Percentiles rank a stretch among this genome's conserved stretches.
phyloP scores from a whole-genome alignment of 2,888 invertebrate genomes.

The Leptogaster cylindrica region DNA sequence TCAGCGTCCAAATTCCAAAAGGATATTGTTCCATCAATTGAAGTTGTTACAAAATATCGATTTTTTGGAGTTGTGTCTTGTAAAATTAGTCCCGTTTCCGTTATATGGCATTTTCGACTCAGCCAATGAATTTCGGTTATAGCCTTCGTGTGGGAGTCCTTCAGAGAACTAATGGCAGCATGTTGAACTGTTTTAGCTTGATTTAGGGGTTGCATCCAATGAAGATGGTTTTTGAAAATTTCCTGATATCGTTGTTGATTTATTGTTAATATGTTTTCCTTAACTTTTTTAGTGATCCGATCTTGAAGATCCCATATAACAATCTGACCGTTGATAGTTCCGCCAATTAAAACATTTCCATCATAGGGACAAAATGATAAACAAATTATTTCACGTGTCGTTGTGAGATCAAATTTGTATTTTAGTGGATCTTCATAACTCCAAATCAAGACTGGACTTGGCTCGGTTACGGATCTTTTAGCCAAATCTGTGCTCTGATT shows the following conservation, averaged over 20 bases:
- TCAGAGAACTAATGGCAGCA: constrained; percentile 68
- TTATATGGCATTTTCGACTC: constrained; percentile 67
- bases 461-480: constrained; percentile 67
- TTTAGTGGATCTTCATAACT: constrained; percentile 73
- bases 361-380: constrained; percentile 74
- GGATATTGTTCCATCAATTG: constrained; percentile 72
- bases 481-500: constrained; percentile 62
- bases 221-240: constrained; percentile 68
- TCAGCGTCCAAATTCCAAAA: constrained; percentile 72
- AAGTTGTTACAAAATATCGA: constrained; percentile 70
- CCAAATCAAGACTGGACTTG: constrained; percentile 76
- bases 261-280: constrained; percentile 67
- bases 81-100: constrained; percentile 65
- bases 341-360: constrained; percentile 73
- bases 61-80: constrained; percentile 60
- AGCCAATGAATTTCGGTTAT: constrained; percentile 74
- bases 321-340: constrained; percentile 75
- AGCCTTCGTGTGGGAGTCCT: constrained; percentile 69
- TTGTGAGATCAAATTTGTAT: constrained; percentile 73
- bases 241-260: constrained; percentile 69
- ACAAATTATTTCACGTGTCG: constrained; percentile 70
- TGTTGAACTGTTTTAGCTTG: constrained; percentile 67
- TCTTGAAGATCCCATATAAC: constrained; percentile 74
- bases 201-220: constrained; percentile 72
- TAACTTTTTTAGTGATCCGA: constrained; percentile 69